phyloP scores from a whole-genome alignment of 1,140 invertebrate genomes.

The Agraylea sexmaculata region DNA sequence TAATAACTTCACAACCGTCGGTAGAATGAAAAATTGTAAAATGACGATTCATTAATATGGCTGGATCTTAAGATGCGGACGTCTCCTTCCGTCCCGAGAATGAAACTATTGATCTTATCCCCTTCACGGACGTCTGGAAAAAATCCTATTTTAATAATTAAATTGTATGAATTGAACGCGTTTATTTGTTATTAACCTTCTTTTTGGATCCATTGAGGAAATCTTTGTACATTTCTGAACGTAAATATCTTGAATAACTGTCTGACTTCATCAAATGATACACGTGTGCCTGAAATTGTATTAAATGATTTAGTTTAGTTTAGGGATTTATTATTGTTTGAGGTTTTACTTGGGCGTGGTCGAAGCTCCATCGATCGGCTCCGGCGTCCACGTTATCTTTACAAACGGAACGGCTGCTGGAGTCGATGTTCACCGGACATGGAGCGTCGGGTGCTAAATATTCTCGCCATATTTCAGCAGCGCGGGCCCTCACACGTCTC shows the following conservation, averaged over 20 bases:
- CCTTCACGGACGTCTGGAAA: constrained; percentile 74
- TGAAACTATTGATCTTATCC: constrained; percentile 74
- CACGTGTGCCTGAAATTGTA: constrained; percentile 76
- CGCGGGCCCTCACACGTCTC: constrained; percentile 72
- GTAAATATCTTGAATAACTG: constrained; percentile 92
- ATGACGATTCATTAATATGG: constrained; percentile 6
- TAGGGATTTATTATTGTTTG: background rate
- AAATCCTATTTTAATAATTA: constrained; percentile 16
- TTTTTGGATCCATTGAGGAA: constrained; percentile 91
- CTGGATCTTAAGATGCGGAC: constrained; percentile 31
- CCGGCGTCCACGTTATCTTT: constrained; percentile 28
- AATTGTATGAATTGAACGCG: background rate
- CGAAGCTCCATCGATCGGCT: constrained; percentile 79
- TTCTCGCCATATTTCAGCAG: constrained; percentile 89
- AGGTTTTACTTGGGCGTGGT: constrained; percentile 78
- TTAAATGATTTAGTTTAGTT: constrained; percentile 4
- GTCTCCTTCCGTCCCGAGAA: constrained; percentile 65
- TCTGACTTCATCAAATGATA: constrained; percentile 99
- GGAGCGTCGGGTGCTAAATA: constrained; percentile 88
- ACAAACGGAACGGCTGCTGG: constrained; percentile 32
- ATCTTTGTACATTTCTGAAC: constrained; percentile 99
- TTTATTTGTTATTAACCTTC: constrained; percentile 57
- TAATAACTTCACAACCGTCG: background rate
- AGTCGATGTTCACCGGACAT: constrained; percentile 96
- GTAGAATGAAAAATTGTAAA: constrained; percentile 29